Base-by-base conservation (phyloP, 2,113 vertebrate genomes). In the Spermophilus dauricus region DNA sequence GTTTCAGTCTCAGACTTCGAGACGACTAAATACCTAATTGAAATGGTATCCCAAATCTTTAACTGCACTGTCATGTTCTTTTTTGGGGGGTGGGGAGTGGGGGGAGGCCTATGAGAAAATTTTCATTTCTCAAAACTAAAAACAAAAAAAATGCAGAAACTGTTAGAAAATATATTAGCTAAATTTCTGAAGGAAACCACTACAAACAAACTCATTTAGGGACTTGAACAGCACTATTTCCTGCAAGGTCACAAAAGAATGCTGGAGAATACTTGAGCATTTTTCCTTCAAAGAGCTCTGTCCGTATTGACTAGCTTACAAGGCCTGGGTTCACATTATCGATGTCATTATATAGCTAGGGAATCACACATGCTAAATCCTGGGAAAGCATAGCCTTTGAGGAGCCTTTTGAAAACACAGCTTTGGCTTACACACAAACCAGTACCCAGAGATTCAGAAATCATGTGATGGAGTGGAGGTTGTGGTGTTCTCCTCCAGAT, bases 31-130 rank as follows among this genome's bases (percentile, higher is more conserved):
- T 94, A 97, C 89, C 88, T 97, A 77, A 95, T 42, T 95, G 89
- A 97, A 97, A 97, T 92, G 93, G 93, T 96, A n/a, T 97, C 95
- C 95, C 82, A 81, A 95, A 95, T 98, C 97, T 98, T 96, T 97
- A 98, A 97, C 48, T 65, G 72, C 20, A 48, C 12, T 70, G 37
- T 75, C 2, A 86, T 12, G 48, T 81, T 76, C 17, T 67, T n/a
- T 22, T 58, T 58, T 58, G 18, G 18, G 20, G 18, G 20, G 18
- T 8, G 20, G 56, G 20, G 56, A 45, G 45, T 45, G 4, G 7
- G 7, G 53, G 17, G 53, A 96, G 91, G 90, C 96, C 81, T 96
- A 0, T 91, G 96, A 98, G 89, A 92, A 97, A 98, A 96, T 78
- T 92, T 97, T 42, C 0, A n/a, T 91, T 97, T 96, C 75, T 86